Base-by-base conservation (phyloP, 2,797 vertebrate species). In the Typhlichthys eigenmanni region DNA sequence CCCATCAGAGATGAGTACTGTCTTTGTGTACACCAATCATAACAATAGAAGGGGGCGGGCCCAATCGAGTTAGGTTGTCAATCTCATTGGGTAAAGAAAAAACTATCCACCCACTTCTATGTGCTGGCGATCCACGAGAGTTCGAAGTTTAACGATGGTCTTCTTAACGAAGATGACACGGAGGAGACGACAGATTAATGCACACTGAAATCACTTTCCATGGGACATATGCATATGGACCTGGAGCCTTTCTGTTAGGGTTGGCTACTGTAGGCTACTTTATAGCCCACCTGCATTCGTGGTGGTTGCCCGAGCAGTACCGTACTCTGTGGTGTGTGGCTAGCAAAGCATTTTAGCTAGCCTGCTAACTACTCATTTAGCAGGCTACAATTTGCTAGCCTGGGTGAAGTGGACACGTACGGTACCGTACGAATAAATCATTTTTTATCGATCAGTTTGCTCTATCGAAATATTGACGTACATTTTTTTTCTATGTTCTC, bases 21-120 rank as follows among this genome's bases (percentile, higher is more conserved):
- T 70, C 60, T 77, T 10, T 55, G 32, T 43, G 34, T 71, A 60
- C 74, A 85, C 92, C 92, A 92, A 92, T 92, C 87, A 73, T 5
- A 81, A 78, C 72, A 82, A 70, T 38, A 13, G 58, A 16, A 72
- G 66, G 60, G 72, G 85, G 84, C 79, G 80, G 79, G 65, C 75
- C 65, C 65, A 51, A n/a, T 48, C 60, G 76, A 0, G 89, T 86
- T 93, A 69, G 91, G 90, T 90, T 92, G 91, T 91, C 85, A 61
- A 78, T 78, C 71, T 79, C 70, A 73, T 85, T 81, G 83, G 88
- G 81, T 81, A 85, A 91, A 43, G 90, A 91, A 85, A 91, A 43
- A 91, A 91, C 86, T 87, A 91, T 87, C 88, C 89, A 78, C 88
- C 91, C 90, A 82, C 85, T 78, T 71, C 49, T 46, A 58, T 58